Evolutionary conservation across 2,113 vertebrate genomes (phyloP).

Genomic region (Elgaria multicarinata): DNA sequence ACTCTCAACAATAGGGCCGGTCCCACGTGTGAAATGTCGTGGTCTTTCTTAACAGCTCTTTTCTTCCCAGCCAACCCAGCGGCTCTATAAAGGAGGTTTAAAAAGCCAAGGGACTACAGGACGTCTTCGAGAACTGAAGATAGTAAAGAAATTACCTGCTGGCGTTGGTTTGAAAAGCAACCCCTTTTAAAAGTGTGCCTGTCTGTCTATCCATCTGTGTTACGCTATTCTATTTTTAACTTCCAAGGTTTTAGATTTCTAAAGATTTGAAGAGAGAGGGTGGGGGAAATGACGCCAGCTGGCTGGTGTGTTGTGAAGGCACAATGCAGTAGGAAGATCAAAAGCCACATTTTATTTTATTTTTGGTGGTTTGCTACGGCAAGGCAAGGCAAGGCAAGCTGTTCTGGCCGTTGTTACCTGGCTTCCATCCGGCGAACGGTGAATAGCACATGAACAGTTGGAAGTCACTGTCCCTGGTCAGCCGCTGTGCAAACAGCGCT

Average conservation of each 20-base stretch:
- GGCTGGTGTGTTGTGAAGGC: neutral
- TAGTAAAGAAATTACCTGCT: neutral
- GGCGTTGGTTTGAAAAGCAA: neutral
- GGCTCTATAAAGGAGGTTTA: neutral
- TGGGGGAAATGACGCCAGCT: neutral
- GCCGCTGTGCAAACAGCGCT: too few species aligned
- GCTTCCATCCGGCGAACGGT: too few species aligned
- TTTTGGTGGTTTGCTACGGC: too few species aligned
- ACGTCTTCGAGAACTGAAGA: neutral
- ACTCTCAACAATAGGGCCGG: too few species aligned
- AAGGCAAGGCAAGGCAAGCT: too few species aligned
- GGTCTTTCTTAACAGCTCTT: too few species aligned
- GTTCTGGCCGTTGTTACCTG: neutral
- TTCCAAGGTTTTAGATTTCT: neutral
- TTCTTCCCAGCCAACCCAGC: neutral
- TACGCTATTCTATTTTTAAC: neutral
- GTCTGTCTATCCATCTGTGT: too few species aligned
- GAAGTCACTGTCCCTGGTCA: too few species aligned
- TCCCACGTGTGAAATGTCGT: too few species aligned
- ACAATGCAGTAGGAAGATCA: neutral
- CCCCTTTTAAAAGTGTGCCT: too few species aligned
- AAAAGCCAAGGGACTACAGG: neutral
- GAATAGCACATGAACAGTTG: too few species aligned
- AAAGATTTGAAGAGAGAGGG: neutral
- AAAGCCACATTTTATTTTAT: too few species aligned